Evolutionary conservation across 2,888 invertebrate species (phyloP).

Genomic region (Troides oblongomaculatus): DNA sequence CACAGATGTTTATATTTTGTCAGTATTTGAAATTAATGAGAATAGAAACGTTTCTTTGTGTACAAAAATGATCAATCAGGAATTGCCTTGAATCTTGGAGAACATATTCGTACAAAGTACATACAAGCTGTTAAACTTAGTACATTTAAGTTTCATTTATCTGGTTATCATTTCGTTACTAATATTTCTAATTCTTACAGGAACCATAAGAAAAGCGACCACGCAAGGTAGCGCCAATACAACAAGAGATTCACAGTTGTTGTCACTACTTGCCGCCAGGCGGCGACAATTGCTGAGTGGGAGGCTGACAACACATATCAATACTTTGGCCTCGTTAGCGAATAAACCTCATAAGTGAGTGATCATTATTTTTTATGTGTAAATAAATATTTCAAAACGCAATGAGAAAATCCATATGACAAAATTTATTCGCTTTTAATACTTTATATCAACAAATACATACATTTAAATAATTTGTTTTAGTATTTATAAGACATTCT

Average conservation of each 20-base stretch:
- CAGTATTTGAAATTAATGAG: background rate
- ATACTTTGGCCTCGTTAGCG: constrained; percentile 66
- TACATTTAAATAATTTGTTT: background rate
- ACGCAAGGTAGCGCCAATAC: constrained; percentile 61
- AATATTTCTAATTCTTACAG: constrained; percentile 51
- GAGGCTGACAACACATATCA: constrained; percentile 73
- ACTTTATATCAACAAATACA: background rate
- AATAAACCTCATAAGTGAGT: constrained; percentile 71
- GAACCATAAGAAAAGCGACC: constrained; percentile 55
- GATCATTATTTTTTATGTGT: constrained; percentile 18
- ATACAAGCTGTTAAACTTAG: background rate
- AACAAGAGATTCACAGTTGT: constrained; percentile 79
- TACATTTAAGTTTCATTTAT: background rate
- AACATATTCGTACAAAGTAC: background rate
- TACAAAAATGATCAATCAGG: too few species aligned
- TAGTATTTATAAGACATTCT: too few species aligned
- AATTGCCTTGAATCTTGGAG: too few species aligned
- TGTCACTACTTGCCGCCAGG: constrained; percentile 81
- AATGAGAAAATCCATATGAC: background rate
- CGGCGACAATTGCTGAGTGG: constrained; percentile 80
- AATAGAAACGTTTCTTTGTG: background rate
- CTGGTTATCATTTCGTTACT: background rate
- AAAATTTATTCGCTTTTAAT: background rate
- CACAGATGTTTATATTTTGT: background rate
- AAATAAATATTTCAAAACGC: background rate